phyloP scores from a whole-genome alignment of 1,140 invertebrate genomes.

The Pteromalus puparum region DNA sequence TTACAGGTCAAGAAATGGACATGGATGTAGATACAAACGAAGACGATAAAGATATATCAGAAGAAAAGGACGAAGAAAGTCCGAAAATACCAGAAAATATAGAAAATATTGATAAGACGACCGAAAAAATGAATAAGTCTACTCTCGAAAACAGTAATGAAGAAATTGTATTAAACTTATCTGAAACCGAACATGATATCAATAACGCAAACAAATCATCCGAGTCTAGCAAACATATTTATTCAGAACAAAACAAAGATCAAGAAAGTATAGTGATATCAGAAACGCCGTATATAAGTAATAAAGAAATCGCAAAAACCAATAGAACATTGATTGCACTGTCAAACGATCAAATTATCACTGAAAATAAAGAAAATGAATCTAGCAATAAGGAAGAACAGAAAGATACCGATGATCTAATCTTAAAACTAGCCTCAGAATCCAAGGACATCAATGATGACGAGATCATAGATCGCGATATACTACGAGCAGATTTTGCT shows the following conservation, averaged over 20 bases:
- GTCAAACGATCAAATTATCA: neutral
- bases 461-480: slow-evolving; percentile 29
- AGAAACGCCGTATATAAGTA: slow-evolving; percentile 42
- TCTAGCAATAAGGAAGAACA: neutral
- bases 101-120: slow-evolving; percentile 22
- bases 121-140: neutral
- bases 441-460: slow-evolving; percentile 2
- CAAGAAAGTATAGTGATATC: slow-evolving; percentile 36
- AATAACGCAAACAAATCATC: neutral
- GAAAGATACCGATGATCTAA: slow-evolving; percentile 3
- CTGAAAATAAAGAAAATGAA: neutral
- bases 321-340: neutral
- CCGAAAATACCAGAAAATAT: neutral
- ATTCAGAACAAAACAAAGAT: slow-evolving; percentile 23
- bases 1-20: slow-evolving; percentile 35
- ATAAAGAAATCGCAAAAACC: slow-evolving; percentile 49
- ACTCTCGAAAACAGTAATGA: slow-evolving; percentile 23
- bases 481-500: slow-evolving; percentile 47
- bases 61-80: neutral
- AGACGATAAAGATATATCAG: neutral
- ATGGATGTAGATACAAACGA: slow-evolving; percentile 22
- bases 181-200: slow-evolving; percentile 28
- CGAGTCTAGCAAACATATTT: neutral
- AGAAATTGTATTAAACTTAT: slow-evolving; percentile 44
- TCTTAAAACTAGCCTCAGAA: slow-evolving; percentile 3